A percentile compares a stretch with the other conserved stretches of the same genome.
Conservation (phyloP, 2,113 vertebrate genomes). For the Amphilophus citrinellus region DNA sequence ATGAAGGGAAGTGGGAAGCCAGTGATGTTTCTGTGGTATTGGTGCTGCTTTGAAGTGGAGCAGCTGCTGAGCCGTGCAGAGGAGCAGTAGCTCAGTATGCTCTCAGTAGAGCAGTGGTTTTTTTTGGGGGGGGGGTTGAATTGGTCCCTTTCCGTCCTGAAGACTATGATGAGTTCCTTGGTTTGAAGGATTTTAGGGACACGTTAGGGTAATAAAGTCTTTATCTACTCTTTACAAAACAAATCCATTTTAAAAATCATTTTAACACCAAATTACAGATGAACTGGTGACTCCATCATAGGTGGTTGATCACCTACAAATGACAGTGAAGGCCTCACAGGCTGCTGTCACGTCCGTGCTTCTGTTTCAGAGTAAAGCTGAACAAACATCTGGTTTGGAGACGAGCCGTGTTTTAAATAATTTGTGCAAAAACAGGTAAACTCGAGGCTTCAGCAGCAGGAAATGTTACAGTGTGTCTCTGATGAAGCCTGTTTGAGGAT, state of each 20-base stretch:
- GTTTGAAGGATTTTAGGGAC: background rate
- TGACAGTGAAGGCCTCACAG: background rate
- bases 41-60: too few relatives aligned
- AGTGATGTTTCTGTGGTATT: background rate
- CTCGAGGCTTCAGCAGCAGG: background rate
- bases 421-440: accelerated
- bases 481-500: background rate
- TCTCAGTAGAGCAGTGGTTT: background rate
- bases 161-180: background rate
- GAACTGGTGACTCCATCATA: background rate
- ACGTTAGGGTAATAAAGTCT: accelerated
- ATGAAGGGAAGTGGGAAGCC: background rate
- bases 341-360: background rate
- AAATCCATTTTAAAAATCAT: background rate
- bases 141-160: background rate
- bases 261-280: accelerated
- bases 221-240: background rate
- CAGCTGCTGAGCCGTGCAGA: too few relatives aligned
- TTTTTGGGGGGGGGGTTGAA: background rate
- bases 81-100: too few relatives aligned
- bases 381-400: background rate
- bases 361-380: background rate
- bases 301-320: too few relatives aligned
- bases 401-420: accelerated
- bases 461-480: background rate